phyloP scores from a whole-genome alignment of 2,113 vertebrate species.

The Pseudorhombus dupliciocellatus region DNA sequence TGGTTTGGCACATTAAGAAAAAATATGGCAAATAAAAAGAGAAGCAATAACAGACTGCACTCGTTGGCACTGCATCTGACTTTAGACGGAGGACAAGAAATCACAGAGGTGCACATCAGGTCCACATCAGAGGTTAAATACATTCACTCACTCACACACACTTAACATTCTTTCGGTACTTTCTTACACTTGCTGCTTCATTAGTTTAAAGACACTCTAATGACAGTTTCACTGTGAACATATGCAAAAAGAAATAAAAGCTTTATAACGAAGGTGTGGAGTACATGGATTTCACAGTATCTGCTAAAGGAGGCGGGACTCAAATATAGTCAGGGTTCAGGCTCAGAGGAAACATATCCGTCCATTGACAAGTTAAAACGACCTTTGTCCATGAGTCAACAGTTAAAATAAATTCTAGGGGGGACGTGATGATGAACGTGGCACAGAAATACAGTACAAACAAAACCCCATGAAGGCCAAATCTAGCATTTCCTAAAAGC shows the following conservation, averaged over 20 bases:
- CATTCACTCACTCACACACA: constrained; percentile 33
- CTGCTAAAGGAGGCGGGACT: neutral
- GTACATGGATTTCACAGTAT: neutral
- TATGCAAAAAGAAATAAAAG: neutral
- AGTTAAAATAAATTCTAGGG: constrained; percentile 7
- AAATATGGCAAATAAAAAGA: neutral
- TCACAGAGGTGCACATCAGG: constrained; percentile 14
- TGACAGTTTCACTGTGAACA: neutral
- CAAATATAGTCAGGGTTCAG: neutral
- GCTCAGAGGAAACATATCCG: constrained; percentile 2
- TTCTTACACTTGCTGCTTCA: neutral
- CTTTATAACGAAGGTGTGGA: neutral
- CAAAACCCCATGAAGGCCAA: neutral
- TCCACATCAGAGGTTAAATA: constrained; percentile 36
- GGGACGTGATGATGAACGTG: neutral
- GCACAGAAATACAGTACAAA: constrained; percentile 4
- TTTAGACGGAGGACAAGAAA: neutral
- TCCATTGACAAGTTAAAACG: constrained; percentile 1
- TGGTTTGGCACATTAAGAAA: constrained; percentile 32
- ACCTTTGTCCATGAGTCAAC: constrained; percentile 1
- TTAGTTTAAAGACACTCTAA: neutral
- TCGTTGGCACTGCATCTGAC: constrained; percentile 13
- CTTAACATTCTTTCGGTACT: neutral
- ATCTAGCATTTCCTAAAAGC: neutral
- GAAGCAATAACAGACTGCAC: neutral